Evolutionary conservation across 1,140 invertebrate genomes (phyloP).

Genomic region (Eumeta japonica): DNA sequence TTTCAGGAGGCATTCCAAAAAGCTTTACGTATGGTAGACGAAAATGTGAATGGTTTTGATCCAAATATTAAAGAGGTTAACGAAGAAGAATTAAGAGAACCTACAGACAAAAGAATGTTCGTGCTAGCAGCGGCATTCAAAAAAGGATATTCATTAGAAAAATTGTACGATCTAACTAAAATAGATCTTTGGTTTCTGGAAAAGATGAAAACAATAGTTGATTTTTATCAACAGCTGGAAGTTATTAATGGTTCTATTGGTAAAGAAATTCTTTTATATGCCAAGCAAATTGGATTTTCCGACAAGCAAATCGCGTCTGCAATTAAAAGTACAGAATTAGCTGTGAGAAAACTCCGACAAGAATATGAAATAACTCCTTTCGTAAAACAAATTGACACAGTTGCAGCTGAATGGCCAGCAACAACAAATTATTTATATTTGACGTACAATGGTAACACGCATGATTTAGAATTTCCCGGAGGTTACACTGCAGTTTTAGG

Average conservation of each 20-base stretch:
- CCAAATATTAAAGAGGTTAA: slow-evolving; percentile 76
- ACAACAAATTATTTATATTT: slow-evolving; percentile 97
- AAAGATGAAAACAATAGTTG: slow-evolving; percentile 92
- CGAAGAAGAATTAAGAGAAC: slow-evolving; percentile 85
- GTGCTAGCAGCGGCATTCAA: slow-evolving; percentile 91
- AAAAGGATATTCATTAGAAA: slow-evolving; percentile 75
- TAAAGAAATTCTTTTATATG: slow-evolving; percentile 67
- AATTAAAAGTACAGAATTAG: slow-evolving; percentile 84
- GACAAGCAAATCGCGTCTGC: slow-evolving; percentile 93
- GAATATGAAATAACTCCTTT: slow-evolving; percentile 78
- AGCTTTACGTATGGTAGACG: slow-evolving; percentile 97
- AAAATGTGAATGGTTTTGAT: slow-evolving; percentile 91
- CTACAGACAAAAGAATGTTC: slow-evolving; percentile 97
- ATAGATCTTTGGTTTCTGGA: slow-evolving; percentile 97
- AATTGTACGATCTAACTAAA: slow-evolving; percentile 88
- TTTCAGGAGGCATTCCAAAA: slow-evolving; percentile 99
- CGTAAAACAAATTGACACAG: slow-evolving; percentile 99
- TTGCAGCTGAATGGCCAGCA: slow-evolving; percentile 98
- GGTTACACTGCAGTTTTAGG: slow-evolving; percentile 84
- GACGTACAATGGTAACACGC: slow-evolving; percentile 87
- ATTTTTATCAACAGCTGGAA: slow-evolving; percentile 69
- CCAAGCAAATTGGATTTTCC: slow-evolving; percentile 95
- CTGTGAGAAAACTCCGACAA: slow-evolving; percentile 71
- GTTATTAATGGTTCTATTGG: slow-evolving; percentile 61
- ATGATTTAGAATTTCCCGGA: slow-evolving; percentile 84